Evolutionary conservation across 2,888 invertebrate genomes (phyloP).

Genomic region (Folsomia candida): DNA sequence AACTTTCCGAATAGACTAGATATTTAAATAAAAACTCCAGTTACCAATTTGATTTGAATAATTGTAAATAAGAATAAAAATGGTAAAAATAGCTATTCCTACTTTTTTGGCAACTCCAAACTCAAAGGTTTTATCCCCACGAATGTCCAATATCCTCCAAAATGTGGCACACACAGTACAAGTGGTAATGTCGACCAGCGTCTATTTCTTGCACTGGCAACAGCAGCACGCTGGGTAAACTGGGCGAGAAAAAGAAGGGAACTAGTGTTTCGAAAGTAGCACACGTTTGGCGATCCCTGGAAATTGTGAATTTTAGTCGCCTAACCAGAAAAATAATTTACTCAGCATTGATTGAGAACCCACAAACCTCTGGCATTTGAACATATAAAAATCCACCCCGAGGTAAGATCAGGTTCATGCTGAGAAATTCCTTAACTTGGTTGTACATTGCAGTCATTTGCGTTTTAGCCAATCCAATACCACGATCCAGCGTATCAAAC

Average conservation of each 20-base stretch:
- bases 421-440: slow-evolving; percentile 77
- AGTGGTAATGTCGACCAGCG: slow-evolving; percentile 66
- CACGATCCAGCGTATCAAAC: slow-evolving; percentile 61
- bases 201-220: slow-evolving; percentile 64
- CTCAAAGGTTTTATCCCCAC: slow-evolving; percentile 26
- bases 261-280: slow-evolving; percentile 61
- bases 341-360: too few relatives aligned
- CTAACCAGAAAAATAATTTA: too few relatives aligned
- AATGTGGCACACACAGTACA: slow-evolving; percentile 63
- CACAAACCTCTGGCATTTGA: slow-evolving; percentile 69
- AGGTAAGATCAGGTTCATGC: slow-evolving; percentile 74
- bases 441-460: slow-evolving; percentile 68
- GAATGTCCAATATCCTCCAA: slow-evolving; percentile 13
- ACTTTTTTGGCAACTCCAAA: slow-evolving; percentile 24
- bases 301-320: slow-evolving; percentile 24
- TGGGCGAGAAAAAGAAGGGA: slow-evolving; percentile 68
- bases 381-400: slow-evolving; percentile 88
- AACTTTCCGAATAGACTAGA: slow-evolving; percentile 83
- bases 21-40: too few relatives aligned
- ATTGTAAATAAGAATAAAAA: not conserved
- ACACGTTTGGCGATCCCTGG: slow-evolving; percentile 53
- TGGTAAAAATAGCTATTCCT: too few relatives aligned
- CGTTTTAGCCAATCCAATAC: slow-evolving; percentile 68
- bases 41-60: slow-evolving; percentile 5
- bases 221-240: slow-evolving; percentile 70